Percentiles rank a stretch among this genome's conserved stretches.
phyloP scores from a whole-genome alignment of 2,797 vertebrate species.

The Hippoglossus hippoglossus region DNA sequence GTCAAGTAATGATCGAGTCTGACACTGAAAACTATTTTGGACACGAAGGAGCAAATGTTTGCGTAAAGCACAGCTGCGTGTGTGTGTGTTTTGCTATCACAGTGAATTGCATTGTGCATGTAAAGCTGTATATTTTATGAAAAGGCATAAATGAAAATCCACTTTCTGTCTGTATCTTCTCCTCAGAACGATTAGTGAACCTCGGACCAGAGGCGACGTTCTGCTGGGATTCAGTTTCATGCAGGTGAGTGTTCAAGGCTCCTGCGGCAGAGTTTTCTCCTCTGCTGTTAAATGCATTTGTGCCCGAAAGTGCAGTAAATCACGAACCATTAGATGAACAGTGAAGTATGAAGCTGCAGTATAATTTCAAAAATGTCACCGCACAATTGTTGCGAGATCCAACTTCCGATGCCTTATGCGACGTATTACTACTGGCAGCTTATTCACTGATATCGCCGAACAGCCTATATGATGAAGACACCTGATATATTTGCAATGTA shows the following conservation, averaged over 20 bases:
- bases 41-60: neutral
- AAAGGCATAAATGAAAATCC: too few species aligned
- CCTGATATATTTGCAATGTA: neutral
- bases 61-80: too few species aligned
- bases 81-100: too few species aligned
- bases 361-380: conserved; percentile 5
- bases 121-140: too few species aligned
- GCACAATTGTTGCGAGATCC: neutral
- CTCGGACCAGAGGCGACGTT: neutral
- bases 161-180: too few species aligned
- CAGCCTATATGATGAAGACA: too few species aligned
- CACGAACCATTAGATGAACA: neutral
- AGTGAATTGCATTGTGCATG: too few species aligned
- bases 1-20: too few species aligned
- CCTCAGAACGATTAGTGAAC: too few species aligned
- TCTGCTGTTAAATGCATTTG: neutral
- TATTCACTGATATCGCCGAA: neutral
- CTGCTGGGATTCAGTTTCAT: neutral
- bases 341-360: neutral
- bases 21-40: neutral
- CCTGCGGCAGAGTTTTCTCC: neutral
- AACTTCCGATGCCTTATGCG: neutral
- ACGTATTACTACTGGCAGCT: too few species aligned
- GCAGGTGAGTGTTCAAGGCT: conserved; percentile 3
- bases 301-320: neutral